Conservation (phyloP, 2,113 vertebrate species). For the Peromyscus polionotus region DNA sequence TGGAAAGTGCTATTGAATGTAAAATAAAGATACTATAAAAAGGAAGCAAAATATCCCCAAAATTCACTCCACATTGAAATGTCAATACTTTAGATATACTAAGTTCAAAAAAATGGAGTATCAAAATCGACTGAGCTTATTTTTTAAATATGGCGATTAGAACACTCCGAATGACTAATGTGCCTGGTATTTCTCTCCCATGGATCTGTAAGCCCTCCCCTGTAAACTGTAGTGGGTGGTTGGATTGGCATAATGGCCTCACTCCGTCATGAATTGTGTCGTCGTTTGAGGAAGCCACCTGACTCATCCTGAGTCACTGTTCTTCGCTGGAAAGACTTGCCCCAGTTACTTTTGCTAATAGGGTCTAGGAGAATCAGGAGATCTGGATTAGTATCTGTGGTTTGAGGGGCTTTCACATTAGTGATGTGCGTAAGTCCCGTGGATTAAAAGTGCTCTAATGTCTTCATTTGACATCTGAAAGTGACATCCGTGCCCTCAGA, state of each 20-base stretch:
- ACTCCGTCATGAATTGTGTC: conserved; percentile 8
- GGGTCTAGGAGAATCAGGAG: background rate
- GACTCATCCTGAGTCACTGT: conserved; percentile 11
- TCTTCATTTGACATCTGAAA: background rate
- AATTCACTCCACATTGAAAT: background rate
- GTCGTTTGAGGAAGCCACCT: background rate
- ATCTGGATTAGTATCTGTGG: background rate
- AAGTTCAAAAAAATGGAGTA: background rate
- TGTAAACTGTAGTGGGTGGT: background rate
- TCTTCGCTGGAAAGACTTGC: background rate
- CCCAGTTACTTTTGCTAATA: background rate
- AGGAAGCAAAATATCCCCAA: background rate
- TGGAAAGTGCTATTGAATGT: background rate
- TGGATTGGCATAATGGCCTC: background rate
- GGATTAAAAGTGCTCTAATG: background rate
- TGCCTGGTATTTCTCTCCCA: background rate
- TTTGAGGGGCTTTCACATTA: background rate
- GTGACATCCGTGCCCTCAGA: background rate
- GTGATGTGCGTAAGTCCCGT: background rate
- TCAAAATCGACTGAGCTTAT: conserved; percentile 6
- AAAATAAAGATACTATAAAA: conserved; percentile 47
- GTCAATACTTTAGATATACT: conserved; percentile 16
- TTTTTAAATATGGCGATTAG: background rate
- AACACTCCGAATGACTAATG: background rate
- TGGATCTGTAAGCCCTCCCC: background rate